Evolutionary conservation across 2,888 invertebrate genomes (phyloP), one percentile per base, ranked within the genome.

Genomic region (Lepidocyrtoides sp.): DNA sequence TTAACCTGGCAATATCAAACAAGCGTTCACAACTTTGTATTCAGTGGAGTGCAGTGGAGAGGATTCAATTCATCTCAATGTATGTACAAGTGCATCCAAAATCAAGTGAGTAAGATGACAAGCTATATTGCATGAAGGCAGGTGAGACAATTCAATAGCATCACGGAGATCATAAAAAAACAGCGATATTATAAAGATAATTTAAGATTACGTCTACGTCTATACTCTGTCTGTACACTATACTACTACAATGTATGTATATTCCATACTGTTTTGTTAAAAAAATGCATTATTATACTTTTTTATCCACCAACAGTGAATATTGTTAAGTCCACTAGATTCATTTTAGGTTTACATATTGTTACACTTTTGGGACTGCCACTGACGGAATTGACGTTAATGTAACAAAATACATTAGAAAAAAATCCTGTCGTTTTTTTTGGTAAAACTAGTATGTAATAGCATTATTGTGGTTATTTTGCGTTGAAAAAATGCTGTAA

Each of bases 401-500:
- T 29, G 60, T 36, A 44, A 44, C 12, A 72, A 7, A 10, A 72
- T 44, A 72, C n/a, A n/a, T n/a, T n/a, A n/a, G n/a, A 72, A 69
- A 72, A 72, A 12, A 41, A 72, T 72, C 72, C 72, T 72, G 72
- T 72, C 44, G 44, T n/a, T n/a, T 20, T 44, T 72, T 72, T 72
- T 72, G 41, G 72, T 44, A 44, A 72, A n/a, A n/a, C n/a, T n/a
- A n/a, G n/a, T n/a, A n/a, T n/a, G n/a, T 72, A 72, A 72, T 72
- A 72, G 0, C 72, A 72, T 72, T 72, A 72, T 44, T 72, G 72
- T 72, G 72, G 44, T 72, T 72, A 72, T 72, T 44, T 44, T 72
- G 72, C 72, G 72, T 72, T 72, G 72, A n/a, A 72, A 72, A 69
- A 72, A 72, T 72, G 72, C 72, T 72, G 44, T 44, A 63, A 72